Evolutionary conservation across 2,888 invertebrate genomes (phyloP).

Genomic region (Agapetus fuscipes): DNA sequence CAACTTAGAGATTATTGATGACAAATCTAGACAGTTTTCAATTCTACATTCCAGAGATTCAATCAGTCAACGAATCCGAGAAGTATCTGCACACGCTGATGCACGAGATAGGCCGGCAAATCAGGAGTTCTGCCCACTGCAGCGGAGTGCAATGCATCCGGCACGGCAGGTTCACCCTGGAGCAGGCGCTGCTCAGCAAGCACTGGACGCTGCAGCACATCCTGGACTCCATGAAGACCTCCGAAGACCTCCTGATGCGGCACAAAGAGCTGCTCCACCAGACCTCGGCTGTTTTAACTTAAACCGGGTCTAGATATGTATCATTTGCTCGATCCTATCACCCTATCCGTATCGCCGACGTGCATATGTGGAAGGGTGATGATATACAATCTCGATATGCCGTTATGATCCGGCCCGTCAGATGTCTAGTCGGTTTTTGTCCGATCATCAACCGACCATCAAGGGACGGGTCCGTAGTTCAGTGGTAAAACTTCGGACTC

Average conservation of each 20-base stretch:
- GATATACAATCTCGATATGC: no score
- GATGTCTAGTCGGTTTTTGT: no score
- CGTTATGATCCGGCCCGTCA: no score
- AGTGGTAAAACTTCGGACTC: no score
- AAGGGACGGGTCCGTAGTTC: no score
- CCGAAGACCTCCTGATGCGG: neutral
- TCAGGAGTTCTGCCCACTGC: slow-evolving; percentile 74
- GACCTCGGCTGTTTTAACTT: no score
- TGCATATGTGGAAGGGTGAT: no score
- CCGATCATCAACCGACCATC: no score
- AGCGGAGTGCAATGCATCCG: slow-evolving; percentile 70
- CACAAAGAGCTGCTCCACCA: neutral
- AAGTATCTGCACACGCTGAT: slow-evolving; percentile 66
- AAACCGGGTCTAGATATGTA: no score
- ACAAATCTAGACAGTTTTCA: neutral
- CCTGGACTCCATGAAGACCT: slow-evolving; percentile 27
- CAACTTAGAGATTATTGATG: no score
- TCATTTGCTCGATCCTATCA: no score
- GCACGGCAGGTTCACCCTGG: slow-evolving; percentile 69
- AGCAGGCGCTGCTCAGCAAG: slow-evolving; percentile 68
- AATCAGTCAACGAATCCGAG: slow-evolving; percentile 78
- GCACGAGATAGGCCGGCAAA: slow-evolving; percentile 70
- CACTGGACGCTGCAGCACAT: slow-evolving; percentile 71
- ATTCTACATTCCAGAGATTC: slow-evolving; percentile 58
- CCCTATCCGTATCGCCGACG: no score